These are phyloP conservation scores for Drosophila santomea DNA, from an alignment of 1,140 invertebrate genomes.

Conservation along the genomic window DNA sequence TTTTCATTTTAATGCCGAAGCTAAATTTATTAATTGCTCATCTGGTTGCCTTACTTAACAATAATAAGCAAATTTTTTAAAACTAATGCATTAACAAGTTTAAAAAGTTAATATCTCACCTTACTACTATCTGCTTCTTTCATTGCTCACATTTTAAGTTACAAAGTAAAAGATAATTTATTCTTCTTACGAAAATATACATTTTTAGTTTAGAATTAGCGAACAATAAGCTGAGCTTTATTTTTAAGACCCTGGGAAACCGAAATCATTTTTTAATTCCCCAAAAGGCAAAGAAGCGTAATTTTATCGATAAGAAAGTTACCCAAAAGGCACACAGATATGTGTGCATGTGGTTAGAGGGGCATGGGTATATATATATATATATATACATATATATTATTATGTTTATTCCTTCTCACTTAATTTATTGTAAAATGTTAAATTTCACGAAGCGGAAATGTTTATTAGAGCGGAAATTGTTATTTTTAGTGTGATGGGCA, in stretches of 20 bases:
- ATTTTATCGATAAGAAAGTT: slow-evolving; percentile 46
- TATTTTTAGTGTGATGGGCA: slow-evolving; percentile 81
- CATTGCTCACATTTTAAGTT: no score
- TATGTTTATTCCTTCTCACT: slow-evolving; percentile 79
- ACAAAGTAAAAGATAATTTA: no score
- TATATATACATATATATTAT: slow-evolving; percentile 39
- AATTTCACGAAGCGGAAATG: slow-evolving; percentile 84
- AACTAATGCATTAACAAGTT: no score
- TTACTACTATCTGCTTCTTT: no score
- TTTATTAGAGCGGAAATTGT: slow-evolving; percentile 85
- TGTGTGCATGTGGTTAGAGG: slow-evolving; percentile 5
- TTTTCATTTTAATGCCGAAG: slow-evolving; percentile 16
- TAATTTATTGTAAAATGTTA: slow-evolving; percentile 84
- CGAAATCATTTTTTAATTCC: slow-evolving; percentile 15
- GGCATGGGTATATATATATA: slow-evolving; percentile 1
- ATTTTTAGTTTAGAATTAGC: no score
- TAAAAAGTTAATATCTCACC: no score
- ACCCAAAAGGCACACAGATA: slow-evolving; percentile 6
- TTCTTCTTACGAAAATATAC: no score
- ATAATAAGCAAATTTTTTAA: no score
- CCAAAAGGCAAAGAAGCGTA: slow-evolving; percentile 1
- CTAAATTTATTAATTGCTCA: slow-evolving; percentile 14
- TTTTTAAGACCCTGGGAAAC: neutral
- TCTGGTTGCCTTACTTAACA: neutral
- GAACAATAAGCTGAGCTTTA: neutral